Evolutionary conservation across 2,888 invertebrate genomes (phyloP).

Genomic region (Macrosoma leucophasiata): DNA sequence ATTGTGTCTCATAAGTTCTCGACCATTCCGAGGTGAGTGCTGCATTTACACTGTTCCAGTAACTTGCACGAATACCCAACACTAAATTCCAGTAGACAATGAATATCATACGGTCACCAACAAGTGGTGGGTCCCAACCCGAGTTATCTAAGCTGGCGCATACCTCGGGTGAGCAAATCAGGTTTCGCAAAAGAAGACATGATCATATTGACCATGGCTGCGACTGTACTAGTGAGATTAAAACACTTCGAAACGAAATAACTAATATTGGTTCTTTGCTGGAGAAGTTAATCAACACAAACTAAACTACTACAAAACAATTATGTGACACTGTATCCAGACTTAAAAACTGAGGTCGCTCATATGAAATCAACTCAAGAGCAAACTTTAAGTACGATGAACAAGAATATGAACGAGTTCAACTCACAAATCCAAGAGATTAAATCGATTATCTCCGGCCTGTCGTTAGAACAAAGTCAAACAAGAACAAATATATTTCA

Average conservation of each 20-base stretch:
- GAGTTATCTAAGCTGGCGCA: slow-evolving; percentile 12
- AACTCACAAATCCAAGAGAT: slow-evolving; percentile 13
- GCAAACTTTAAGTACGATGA: slow-evolving; percentile 6
- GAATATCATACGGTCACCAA: too few species aligned
- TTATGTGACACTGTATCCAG: slow-evolving; percentile 16
- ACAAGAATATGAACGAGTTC: slow-evolving; percentile 9
- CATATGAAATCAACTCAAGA: slow-evolving; percentile 17
- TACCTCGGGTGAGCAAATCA: slow-evolving; percentile 10
- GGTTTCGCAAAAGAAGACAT: slow-evolving; percentile 8
- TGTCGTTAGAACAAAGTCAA: slow-evolving; percentile 9
- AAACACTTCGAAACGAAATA: slow-evolving; percentile 9
- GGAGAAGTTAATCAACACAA: slow-evolving; percentile 13
- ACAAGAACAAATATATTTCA: slow-evolving; percentile 10
- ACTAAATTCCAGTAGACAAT: too few species aligned
- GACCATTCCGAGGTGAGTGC: too few species aligned
- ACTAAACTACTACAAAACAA: slow-evolving; percentile 14
- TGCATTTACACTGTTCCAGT: too few species aligned
- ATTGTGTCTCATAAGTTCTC: too few species aligned
- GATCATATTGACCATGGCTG: slow-evolving; percentile 6
- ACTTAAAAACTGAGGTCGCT: slow-evolving; percentile 17
- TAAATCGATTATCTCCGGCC: slow-evolving; percentile 6
- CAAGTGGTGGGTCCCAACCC: slow-evolving; percentile 9
- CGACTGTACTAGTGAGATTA: slow-evolving; percentile 4
- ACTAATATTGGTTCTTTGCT: slow-evolving; percentile 9
- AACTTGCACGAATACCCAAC: too few species aligned